Percentiles rank a stretch among this genome's conserved stretches.
These are phyloP conservation scores for Geotrupes spiniger DNA, from an alignment of 2,888 invertebrate genomes.

Conservation along the genomic window DNA sequence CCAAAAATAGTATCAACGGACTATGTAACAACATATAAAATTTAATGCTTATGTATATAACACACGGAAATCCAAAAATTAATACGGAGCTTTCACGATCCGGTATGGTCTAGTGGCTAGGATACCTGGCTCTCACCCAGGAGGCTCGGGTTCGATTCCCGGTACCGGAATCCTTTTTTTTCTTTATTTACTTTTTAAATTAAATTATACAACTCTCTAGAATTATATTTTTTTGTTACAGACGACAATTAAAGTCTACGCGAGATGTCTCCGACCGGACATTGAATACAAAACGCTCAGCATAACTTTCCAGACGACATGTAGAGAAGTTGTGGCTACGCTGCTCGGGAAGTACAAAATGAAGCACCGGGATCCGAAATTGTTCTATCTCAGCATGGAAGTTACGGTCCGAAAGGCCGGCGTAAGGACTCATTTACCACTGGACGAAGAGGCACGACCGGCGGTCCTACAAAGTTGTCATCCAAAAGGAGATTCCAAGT, in stretches of 20 bases:
- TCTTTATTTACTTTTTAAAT: constrained; percentile 8
- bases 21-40: too few relatives aligned
- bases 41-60: too few relatives aligned
- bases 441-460: constrained; percentile 87
- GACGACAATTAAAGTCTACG: constrained; percentile 91
- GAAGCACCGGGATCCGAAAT: constrained; percentile 87
- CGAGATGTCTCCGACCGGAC: constrained; percentile 84
- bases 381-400: constrained; percentile 94
- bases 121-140: constrained; percentile 72
- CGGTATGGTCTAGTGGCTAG: constrained; percentile 69
- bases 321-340: constrained; percentile 80
- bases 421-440: constrained; percentile 73
- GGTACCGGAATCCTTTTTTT: constrained; percentile 59
- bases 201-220: too few relatives aligned
- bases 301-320: constrained; percentile 84
- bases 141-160: constrained; percentile 74
- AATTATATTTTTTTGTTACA: constrained; percentile 52
- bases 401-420: constrained; percentile 83
- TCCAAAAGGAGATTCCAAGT: constrained; percentile 90
- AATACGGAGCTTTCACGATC: too few relatives aligned
- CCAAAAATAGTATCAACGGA: too few relatives aligned
- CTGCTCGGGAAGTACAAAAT: constrained; percentile 81
- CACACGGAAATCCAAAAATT: too few relatives aligned
- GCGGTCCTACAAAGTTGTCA: constrained; percentile 92
- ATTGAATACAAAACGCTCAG: constrained; percentile 95